Evolutionary conservation across 2,888 invertebrate genomes (phyloP).

Genomic region (Calliopum simillimum): DNA sequence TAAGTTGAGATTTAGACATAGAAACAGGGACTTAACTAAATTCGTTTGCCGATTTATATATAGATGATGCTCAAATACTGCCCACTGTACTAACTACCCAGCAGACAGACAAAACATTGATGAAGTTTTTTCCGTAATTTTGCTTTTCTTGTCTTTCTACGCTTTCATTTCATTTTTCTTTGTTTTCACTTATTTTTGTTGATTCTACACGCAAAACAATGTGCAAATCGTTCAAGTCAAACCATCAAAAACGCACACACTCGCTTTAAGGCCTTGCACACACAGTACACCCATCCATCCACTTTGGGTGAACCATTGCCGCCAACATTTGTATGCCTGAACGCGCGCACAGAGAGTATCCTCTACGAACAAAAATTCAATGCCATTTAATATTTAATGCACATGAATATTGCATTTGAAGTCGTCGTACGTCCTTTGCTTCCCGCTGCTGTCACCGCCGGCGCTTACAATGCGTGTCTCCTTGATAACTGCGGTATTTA

Average conservation of each 20-base stretch:
- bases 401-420: slow-evolving; percentile 23
- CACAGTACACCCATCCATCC: background rate
- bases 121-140: too few relatives aligned
- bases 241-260: background rate
- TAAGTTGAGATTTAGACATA: too few relatives aligned
- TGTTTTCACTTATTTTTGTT: background rate
- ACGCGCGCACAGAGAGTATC: background rate
- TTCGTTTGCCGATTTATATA: too few relatives aligned
- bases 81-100: too few relatives aligned
- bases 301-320: background rate
- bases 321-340: background rate
- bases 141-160: too few relatives aligned
- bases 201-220: slow-evolving; percentile 13
- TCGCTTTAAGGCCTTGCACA: background rate
- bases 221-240: slow-evolving; percentile 10
- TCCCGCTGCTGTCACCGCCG: background rate
- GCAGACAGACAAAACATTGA: too few relatives aligned
- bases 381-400: slow-evolving; percentile 29
- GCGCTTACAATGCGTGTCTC: background rate
- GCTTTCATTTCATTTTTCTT: too few relatives aligned
- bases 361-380: slow-evolving; percentile 15
- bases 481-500: background rate
- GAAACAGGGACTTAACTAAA: too few relatives aligned
- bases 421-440: background rate
- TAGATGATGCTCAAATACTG: too few relatives aligned